These are phyloP conservation scores for Philotrypesis tridentata DNA, from an alignment of 1,140 invertebrate genomes.

Conservation along the genomic window DNA sequence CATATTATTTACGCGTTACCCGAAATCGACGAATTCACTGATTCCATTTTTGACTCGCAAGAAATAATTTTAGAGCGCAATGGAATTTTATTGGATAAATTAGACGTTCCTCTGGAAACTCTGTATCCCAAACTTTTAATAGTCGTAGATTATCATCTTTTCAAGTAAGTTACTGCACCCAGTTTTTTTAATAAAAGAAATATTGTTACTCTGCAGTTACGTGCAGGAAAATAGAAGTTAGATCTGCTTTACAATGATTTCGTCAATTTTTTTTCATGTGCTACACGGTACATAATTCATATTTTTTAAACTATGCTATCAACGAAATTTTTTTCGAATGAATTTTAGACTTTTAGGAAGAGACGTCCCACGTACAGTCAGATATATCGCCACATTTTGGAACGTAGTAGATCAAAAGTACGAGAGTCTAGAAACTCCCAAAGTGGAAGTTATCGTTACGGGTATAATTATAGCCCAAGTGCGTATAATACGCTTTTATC, in stretches of 20 bases:
- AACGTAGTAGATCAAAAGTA: conserved; percentile 9
- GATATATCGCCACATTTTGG: conserved; percentile 6
- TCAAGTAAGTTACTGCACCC: neutral
- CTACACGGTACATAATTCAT: too few species aligned
- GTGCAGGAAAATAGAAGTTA: too few species aligned
- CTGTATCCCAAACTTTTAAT: conserved; percentile 7
- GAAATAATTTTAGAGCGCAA: neutral
- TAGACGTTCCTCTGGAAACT: neutral
- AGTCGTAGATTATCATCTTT: conserved; percentile 7
- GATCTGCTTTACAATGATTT: too few species aligned
- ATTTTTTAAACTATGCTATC: too few species aligned
- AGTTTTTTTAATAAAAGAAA: too few species aligned
- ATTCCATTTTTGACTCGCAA: neutral
- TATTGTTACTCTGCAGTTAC: too few species aligned
- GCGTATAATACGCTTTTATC: too few species aligned
- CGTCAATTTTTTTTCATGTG: too few species aligned
- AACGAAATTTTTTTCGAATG: too few species aligned
- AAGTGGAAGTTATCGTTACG: conserved; percentile 1
- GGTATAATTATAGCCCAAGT: neutral
- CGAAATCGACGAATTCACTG: neutral
- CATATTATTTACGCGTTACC: neutral
- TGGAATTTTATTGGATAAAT: neutral
- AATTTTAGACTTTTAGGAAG: neutral
- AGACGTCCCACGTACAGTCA: neutral
- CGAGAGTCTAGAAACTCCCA: neutral